Base-by-base conservation (phyloP, 2,113 vertebrate species). In the Oplegnathus fasciatus region DNA sequence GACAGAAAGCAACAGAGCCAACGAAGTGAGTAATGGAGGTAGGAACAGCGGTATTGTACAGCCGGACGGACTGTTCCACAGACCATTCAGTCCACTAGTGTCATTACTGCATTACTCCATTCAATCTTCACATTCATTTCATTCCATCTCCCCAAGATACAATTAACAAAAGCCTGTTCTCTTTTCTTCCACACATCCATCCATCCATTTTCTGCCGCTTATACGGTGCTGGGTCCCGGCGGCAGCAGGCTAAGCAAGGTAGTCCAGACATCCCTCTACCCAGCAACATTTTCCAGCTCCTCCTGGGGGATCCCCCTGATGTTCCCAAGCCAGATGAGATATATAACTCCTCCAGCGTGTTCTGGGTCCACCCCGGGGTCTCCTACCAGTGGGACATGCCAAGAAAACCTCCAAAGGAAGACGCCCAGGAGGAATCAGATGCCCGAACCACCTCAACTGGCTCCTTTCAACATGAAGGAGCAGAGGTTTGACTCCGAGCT, bases 11-110 rank as follows among this genome's bases (percentile, higher is more conserved):
- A 64, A 71, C 68, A 71, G 44, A 88, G 61, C 55, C 78, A 70
- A 22, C 60, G 68, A 71, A 75, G 77, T 80, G 84, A 86, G 84
- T 76, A 78, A 86, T 76, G 77, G 75, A 75, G 82, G 62, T 5
- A 57, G 70, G 68, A 80, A 32, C 5, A 69, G 85, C 67, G 67
- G 73, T 48, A 57, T 32, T 81, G 73, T 73, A 57, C 26, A 72
- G 68, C 58, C 37, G 69, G 67, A 78, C 78, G 46, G 52, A 66
- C 15, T 46, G 30, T 80, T 64, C 70, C 57, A 72, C 32, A 15
- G n/a, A 44, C 55, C 80, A 57, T 79, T 84, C 64, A 64, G 58
- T 74, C 55, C 52, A 26, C 69, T 6, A 15, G 48, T 30, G 40
- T 80, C 58, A 61, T 65, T 55, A 42, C 44, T 28, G 22, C 34